These are phyloP conservation scores for Lepidurus couesii DNA, from an alignment of 1,140 invertebrate species.

Conservation along the genomic window DNA sequence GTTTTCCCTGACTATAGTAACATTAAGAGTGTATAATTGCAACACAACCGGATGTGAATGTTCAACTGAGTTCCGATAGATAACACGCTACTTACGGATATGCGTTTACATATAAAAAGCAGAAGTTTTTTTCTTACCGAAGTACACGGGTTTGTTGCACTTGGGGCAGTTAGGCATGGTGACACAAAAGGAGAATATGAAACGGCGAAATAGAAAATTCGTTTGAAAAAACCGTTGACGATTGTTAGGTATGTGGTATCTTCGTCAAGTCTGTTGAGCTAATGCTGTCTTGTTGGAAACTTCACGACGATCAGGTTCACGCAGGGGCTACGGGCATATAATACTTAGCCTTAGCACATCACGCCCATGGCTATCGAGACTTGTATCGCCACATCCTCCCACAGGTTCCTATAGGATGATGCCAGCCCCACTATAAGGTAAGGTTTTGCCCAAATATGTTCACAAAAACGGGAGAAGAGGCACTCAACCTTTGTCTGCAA, in stretches of 20 bases:
- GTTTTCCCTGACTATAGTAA: too few species aligned
- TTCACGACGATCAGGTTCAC: conserved; percentile 1
- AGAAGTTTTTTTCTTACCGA: conserved; percentile 46
- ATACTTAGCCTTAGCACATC: not conserved
- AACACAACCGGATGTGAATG: too few species aligned
- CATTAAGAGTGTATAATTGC: too few species aligned
- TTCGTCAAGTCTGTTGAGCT: not conserved
- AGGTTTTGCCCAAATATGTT: conserved; percentile 1
- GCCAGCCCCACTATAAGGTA: not conserved
- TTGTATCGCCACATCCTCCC: not conserved
- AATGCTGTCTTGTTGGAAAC: conserved; percentile 10
- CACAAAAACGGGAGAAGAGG: not conserved
- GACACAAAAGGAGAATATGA: not conserved
- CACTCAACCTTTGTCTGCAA: not conserved
- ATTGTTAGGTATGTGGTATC: not conserved
- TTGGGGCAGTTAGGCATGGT: conserved; percentile 56
- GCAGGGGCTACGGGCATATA: not conserved
- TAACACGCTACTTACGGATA: too few species aligned
- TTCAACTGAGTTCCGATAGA: too few species aligned
- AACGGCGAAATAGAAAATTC: not conserved
- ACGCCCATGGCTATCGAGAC: not conserved
- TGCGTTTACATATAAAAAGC: not conserved
- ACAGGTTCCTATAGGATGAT: not conserved
- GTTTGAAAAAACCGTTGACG: not conserved
- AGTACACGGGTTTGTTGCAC: conserved; percentile 55